Conservation (phyloP, 2,113 vertebrate genomes). For the Rhadina sibilatrix region DNA sequence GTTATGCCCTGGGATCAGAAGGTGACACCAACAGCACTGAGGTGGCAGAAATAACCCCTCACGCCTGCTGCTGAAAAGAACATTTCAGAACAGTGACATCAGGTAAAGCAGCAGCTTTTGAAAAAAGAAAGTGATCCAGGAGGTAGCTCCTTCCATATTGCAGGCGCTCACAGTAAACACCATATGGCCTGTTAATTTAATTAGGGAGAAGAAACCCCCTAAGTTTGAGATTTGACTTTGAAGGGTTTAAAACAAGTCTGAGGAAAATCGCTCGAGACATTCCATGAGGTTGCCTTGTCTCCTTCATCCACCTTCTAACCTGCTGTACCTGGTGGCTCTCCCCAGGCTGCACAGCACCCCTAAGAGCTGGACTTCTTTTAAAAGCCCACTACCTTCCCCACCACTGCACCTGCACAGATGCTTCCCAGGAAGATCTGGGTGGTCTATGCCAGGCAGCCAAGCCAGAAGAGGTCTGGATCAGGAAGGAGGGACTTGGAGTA, state of each 20-base stretch:
- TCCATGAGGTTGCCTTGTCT: neutral
- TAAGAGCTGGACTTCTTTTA: neutral
- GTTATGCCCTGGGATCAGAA: neutral
- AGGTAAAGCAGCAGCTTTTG: constrained; percentile 67
- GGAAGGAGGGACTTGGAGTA: neutral
- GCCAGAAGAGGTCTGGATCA: neutral
- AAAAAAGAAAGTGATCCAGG: constrained; percentile 69
- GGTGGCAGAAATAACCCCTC: constrained; percentile 38
- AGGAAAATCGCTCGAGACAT: constrained; percentile 36
- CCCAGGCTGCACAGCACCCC: neutral
- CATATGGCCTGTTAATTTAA: constrained; percentile 76
- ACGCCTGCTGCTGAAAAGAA: constrained; percentile 40
- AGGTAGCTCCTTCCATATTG: constrained; percentile 56
- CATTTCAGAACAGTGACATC: constrained; percentile 66
- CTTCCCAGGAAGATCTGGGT: neutral
- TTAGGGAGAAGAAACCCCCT: constrained; percentile 67
- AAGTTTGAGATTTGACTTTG: constrained; percentile 70
- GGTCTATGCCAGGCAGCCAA: neutral
- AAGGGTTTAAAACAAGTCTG: constrained; percentile 52
- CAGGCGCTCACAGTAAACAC: constrained; percentile 71
- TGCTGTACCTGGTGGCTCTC: rapidly evolving
- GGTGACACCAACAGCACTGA: neutral
- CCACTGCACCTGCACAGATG: rapidly evolving
- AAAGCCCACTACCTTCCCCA: neutral
- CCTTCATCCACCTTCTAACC: neutral